Evolutionary conservation across 2,113 vertebrate genomes (phyloP).

Genomic region (Gymnarchus niloticus): DNA sequence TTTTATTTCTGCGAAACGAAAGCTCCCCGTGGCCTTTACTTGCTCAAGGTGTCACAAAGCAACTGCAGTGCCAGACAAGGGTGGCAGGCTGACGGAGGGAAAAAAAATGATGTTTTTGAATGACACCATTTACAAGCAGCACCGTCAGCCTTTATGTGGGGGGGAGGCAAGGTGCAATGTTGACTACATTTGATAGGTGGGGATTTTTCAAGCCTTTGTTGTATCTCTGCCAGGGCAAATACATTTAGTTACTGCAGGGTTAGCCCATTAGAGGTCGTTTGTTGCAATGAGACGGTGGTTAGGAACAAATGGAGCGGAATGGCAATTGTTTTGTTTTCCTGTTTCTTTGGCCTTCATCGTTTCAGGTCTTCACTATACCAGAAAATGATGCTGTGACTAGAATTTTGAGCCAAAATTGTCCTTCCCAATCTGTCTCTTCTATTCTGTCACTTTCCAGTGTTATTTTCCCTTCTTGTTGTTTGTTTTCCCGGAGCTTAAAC

Average conservation of each 20-base stretch:
- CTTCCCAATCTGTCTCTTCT: background rate
- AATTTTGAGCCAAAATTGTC: background rate
- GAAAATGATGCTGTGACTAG: conserved; percentile 35
- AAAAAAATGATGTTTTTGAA: background rate
- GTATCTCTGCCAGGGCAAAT: background rate
- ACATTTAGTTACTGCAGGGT: background rate
- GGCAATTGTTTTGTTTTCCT: background rate
- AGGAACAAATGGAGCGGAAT: background rate
- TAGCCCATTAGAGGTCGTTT: background rate
- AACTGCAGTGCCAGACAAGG: background rate
- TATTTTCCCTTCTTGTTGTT: background rate
- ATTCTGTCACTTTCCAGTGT: background rate
- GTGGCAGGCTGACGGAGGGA: background rate
- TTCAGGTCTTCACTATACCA: conserved; percentile 11
- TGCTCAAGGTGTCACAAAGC: background rate
- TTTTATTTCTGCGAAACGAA: background rate
- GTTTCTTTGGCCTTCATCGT: background rate
- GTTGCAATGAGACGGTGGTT: background rate
- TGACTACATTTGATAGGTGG: background rate
- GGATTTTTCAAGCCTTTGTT: background rate
- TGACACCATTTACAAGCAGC: background rate
- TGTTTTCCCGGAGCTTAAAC: conserved; percentile 18
- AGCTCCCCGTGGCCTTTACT: background rate
- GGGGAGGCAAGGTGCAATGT: background rate
- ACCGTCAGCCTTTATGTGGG: background rate